Conservation (phyloP, 1,140 invertebrate genomes). For the Brachionus calyciflorus region DNA sequence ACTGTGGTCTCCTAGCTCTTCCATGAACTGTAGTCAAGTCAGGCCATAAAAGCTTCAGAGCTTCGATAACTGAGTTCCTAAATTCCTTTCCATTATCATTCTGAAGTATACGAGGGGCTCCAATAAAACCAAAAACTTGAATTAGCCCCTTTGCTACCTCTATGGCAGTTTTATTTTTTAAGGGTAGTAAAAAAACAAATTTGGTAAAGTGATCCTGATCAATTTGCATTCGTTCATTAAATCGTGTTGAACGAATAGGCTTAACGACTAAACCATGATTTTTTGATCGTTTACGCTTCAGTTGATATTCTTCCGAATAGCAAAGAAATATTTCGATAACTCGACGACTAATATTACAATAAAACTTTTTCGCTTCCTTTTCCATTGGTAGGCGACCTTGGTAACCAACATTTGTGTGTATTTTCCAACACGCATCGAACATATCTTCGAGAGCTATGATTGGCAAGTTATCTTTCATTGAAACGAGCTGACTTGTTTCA, state of each 20-base stretch:
- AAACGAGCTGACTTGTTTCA: background rate
- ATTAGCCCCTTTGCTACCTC: constrained; percentile 13
- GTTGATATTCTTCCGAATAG: background rate
- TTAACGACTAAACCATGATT: constrained; percentile 38
- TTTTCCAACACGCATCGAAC: background rate
- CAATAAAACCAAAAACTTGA: constrained; percentile 24
- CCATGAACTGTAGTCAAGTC: background rate
- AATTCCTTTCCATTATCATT: background rate
- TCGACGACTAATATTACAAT: background rate
- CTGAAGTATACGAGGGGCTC: constrained; percentile 31
- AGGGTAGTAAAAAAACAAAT: background rate
- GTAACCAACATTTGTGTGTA: background rate
- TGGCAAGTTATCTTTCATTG: background rate
- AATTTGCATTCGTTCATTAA: constrained; percentile 48
- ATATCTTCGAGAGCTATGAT: background rate
- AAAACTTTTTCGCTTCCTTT: background rate
- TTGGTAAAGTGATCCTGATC: constrained; percentile 44
- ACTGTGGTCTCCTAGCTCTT: background rate
- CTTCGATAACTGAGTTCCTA: background rate
- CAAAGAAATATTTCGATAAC: background rate
- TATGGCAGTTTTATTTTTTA: constrained; percentile 30
- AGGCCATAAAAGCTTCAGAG: background rate
- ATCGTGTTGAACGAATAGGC: constrained; percentile 26
- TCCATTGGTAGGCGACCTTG: background rate
- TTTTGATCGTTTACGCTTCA: background rate